These are phyloP conservation scores for Balearica regulorum DNA, from an alignment of 2,797 vertebrate species.

Conservation along the genomic window DNA sequence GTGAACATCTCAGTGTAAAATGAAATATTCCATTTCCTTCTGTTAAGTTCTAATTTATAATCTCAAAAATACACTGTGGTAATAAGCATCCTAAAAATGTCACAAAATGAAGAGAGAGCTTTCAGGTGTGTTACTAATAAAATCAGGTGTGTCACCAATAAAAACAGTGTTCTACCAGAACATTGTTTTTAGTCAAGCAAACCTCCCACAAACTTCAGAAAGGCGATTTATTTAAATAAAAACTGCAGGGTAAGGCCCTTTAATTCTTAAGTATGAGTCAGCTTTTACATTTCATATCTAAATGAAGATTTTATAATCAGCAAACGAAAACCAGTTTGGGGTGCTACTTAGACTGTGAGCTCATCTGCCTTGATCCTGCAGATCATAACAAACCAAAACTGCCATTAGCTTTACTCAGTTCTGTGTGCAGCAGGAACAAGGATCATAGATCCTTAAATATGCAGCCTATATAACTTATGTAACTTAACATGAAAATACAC, in stretches of 20 bases:
- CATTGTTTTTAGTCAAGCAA: not conserved
- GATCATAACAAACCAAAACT: not conserved
- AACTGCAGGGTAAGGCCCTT: not conserved
- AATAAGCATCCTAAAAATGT: not conserved
- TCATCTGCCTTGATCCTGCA: not conserved
- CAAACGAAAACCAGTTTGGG: not conserved
- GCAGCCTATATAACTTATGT: slow-evolving; percentile 18
- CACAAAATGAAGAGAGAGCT: not conserved
- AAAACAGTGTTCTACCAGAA: not conserved
- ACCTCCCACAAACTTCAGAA: slow-evolving; percentile 7
- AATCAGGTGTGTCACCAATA: not conserved
- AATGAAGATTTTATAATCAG: not conserved
- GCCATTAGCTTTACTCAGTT: not conserved
- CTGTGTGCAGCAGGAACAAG: not conserved
- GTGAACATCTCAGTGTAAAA: not conserved
- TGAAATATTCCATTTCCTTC: not conserved
- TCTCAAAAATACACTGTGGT: not conserved
- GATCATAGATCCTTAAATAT: not conserved
- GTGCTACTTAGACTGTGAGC: not conserved
- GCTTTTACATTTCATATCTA: slow-evolving; percentile 32
- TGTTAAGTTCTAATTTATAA: not conserved
- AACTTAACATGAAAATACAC: not conserved
- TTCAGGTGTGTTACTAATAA: not conserved
- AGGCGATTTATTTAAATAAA: not conserved
- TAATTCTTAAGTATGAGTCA: slow-evolving; percentile 57